Conservation (phyloP, 2,888 invertebrate genomes). For the Andrena hattorfiana region DNA sequence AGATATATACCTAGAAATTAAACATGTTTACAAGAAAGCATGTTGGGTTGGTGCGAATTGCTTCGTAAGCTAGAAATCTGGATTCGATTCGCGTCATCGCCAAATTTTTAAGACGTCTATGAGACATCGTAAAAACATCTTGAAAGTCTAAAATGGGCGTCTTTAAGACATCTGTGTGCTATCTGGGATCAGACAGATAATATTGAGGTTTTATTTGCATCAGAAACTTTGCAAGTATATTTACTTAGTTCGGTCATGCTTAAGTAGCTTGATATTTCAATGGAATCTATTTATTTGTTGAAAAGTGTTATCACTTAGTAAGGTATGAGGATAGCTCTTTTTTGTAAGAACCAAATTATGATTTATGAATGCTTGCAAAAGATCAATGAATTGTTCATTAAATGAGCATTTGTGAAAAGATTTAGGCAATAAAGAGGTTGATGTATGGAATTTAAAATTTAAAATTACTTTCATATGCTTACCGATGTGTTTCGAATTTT, state of each 20-base stretch:
- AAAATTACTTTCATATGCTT: conserved; percentile 4
- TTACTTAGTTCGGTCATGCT: not conserved
- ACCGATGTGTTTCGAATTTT: not conserved
- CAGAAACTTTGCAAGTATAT: not conserved
- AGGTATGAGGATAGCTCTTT: conserved; percentile 9
- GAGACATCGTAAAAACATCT: too few relatives aligned
- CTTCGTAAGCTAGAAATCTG: too few relatives aligned
- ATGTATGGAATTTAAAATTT: conserved; percentile 7
- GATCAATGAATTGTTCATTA: conserved; percentile 13
- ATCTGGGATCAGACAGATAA: conserved; percentile 13
- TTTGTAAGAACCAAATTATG: not conserved
- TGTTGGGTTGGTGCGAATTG: too few relatives aligned
- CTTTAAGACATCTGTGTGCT: too few relatives aligned
- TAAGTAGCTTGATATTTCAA: conserved; percentile 22
- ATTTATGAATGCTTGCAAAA: conserved; percentile 3
- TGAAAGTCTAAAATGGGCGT: too few relatives aligned
- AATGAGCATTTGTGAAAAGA: conserved; percentile 8
- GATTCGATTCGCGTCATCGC: too few relatives aligned
- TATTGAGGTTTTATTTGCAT: conserved; percentile 22
- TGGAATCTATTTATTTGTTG: conserved; percentile 12
- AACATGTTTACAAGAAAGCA: too few relatives aligned
- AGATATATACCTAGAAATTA: too few relatives aligned
- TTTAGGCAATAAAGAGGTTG: conserved; percentile 28
- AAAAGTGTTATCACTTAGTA: conserved; percentile 20
- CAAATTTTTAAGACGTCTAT: too few relatives aligned